Conservation (phyloP, 2,113 vertebrate species). For the chimpanzee (Pan troglodytes) region NHGRI_mPanTro3-v2.1_pri NC_072402.2:71231501-71232000, state of each 20-base stretch:
- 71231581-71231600: neutral
- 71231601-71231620: neutral
- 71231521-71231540: neutral
- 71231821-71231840: neutral
- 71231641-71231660: neutral
- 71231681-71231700: neutral
- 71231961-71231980: neutral
- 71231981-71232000: neutral
- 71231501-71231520: neutral
- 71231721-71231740: neutral
- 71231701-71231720: neutral
- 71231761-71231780: neutral
- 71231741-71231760: neutral
- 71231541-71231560: neutral
- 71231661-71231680: neutral
- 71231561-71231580: neutral
- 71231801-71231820: neutral
- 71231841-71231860: neutral
- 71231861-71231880: neutral
- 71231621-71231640: neutral
- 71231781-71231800: neutral
- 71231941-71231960: neutral
- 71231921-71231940: neutral
- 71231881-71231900: neutral
- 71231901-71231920: neutral